Percentiles rank a stretch among this genome's conserved stretches.
phyloP scores from a whole-genome alignment of 2,888 invertebrate genomes.

The Epinotia brunnichana region DNA sequence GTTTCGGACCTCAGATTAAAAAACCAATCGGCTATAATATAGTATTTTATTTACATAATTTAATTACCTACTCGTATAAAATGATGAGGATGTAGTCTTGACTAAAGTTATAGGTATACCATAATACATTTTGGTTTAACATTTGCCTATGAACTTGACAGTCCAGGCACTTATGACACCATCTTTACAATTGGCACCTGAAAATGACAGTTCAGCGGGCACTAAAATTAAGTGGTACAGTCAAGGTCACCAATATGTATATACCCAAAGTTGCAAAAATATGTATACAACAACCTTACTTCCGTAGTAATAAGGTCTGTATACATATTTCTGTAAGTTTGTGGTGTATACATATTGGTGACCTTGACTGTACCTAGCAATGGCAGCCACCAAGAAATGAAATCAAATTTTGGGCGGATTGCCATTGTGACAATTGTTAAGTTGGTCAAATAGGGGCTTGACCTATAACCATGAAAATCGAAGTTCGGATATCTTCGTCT shows the following conservation, averaged over 20 bases:
- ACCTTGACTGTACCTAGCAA: too few species aligned
- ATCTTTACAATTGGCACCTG: background rate
- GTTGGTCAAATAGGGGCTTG: background rate
- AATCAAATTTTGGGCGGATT: background rate
- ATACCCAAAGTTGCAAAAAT: too few species aligned
- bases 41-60: constrained; percentile 48
- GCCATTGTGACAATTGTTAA: background rate
- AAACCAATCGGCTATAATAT: constrained; percentile 49
- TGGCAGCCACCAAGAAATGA: too few species aligned
- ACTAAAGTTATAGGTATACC: constrained; percentile 6
- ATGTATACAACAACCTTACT: too few species aligned
- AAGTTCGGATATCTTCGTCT: too few species aligned
- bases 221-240: too few species aligned
- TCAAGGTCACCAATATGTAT: too few species aligned
- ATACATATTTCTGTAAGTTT: too few species aligned
- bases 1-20: constrained; percentile 48
- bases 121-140: constrained; percentile 20
- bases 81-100: constrained; percentile 21
- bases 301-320: too few species aligned
- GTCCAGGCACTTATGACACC: background rate
- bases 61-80: constrained; percentile 14
- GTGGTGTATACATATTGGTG: too few species aligned
- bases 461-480: background rate
- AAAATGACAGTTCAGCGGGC: too few species aligned
- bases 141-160: background rate